Conservation (phyloP, 2,888 invertebrate genomes). For the Lycophotia porphyrea region DNA sequence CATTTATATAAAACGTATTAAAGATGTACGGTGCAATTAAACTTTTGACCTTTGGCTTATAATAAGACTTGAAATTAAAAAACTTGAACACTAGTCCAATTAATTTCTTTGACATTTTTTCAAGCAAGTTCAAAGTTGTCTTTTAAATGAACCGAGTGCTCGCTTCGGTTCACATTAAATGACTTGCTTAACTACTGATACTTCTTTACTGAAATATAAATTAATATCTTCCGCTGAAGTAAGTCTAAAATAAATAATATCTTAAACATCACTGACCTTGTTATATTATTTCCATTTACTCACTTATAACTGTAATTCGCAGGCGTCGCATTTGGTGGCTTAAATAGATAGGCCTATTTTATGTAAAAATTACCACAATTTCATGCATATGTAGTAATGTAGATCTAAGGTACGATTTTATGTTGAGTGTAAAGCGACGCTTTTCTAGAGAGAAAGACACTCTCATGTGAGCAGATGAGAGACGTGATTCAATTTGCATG, state of each 20-base stretch:
- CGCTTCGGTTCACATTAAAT: constrained; percentile 21
- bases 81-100: constrained; percentile 35
- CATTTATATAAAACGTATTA: background rate
- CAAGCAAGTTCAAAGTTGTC: constrained; percentile 20
- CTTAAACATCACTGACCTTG: background rate
- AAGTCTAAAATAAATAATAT: constrained; percentile 16
- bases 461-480: constrained; percentile 83
- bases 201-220: constrained; percentile 9
- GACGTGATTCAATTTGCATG: constrained; percentile 89
- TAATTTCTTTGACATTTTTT: constrained; percentile 19
- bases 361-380: constrained; percentile 54
- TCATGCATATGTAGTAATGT: constrained; percentile 40
- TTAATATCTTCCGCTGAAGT: background rate
- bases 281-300: constrained; percentile 1
- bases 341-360: constrained; percentile 49
- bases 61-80: constrained; percentile 11
- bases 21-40: constrained; percentile 15
- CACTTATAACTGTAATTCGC: constrained; percentile 20
- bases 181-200: constrained; percentile 6
- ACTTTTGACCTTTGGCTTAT: constrained; percentile 20
- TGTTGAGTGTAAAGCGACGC: constrained; percentile 67
- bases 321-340: constrained; percentile 19
- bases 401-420: constrained; percentile 58
- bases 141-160: constrained; percentile 10
- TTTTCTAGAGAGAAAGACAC: constrained; percentile 75